These are phyloP conservation scores for Lasioglossum baleicum DNA, from an alignment of 1,140 invertebrate genomes.

Conservation along the genomic window DNA sequence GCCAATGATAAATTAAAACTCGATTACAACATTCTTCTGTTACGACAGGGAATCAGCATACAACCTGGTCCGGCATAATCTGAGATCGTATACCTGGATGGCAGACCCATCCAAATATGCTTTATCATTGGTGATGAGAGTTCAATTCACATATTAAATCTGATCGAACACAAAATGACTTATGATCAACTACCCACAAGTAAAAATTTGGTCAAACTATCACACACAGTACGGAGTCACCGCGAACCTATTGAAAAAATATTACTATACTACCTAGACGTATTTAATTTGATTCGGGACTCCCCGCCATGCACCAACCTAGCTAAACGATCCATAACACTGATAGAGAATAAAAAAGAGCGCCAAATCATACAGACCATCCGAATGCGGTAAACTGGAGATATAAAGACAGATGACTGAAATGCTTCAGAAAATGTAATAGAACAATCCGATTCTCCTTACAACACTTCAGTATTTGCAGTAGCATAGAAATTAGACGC, in stretches of 20 bases:
- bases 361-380: too few relatives aligned
- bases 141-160: background rate
- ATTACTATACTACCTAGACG: background rate
- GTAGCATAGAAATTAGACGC: too few relatives aligned
- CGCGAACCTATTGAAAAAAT: background rate
- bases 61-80: too few relatives aligned
- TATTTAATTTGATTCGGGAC: constrained; percentile 27
- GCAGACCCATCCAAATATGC: background rate
- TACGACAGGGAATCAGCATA: background rate
- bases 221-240: background rate
- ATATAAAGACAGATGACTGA: too few relatives aligned
- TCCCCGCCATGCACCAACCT: background rate
- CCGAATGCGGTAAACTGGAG: background rate
- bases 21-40: background rate
- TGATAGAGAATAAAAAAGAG: too few relatives aligned
- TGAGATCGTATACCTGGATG: background rate
- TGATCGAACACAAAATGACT: background rate
- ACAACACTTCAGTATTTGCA: too few relatives aligned
- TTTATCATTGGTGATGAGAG: background rate
- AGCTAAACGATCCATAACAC: background rate
- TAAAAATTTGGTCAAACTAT: background rate
- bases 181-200: background rate
- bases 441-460: too few relatives aligned
- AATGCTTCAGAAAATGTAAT: too few relatives aligned
- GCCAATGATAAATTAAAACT: background rate